Evolutionary conservation across 2,888 invertebrate species (phyloP), one percentile per base, ranked within the genome.

Genomic region (Drepana falcataria): DNA sequence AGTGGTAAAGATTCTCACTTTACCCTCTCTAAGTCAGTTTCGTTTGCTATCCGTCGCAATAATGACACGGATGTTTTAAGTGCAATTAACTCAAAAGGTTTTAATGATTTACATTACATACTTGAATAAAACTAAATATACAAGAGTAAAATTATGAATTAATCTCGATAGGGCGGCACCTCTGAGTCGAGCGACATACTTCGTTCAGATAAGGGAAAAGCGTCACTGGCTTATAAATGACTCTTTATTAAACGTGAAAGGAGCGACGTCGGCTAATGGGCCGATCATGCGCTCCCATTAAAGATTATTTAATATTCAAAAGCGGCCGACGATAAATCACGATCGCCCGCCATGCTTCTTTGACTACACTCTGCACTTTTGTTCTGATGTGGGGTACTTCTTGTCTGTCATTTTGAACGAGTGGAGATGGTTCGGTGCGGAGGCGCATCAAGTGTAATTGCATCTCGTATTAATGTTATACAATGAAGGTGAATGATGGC

Each of bases 301-400:
- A 88, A 88, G 85, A 91, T 91, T 91, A 91, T 91, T 91, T 90
- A 91, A 91, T 91, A 91, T 91, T 91, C 91, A 91, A 91, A 91
- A 90, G 89, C 84, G 77, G 74, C 87, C 85, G 81, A 76, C 83
- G 79, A 91, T 91, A 91, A 91, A 91, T 91, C 91, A 88, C 87
- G 87, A 81, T 79, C 81, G 81, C 81, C 84, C 86, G 84, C 90
- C 86, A 84, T 85, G 87, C 80, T 85, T 81, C 87, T 86, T 85
- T 74, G 79, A 81, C 85, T 83, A 77, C 81, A 82, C 85, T 82
- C 83, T 83, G 84, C 87, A 88, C 87, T 88, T 87, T 87, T 87
- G 85, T 82, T 71, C 78, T 68, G 73, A 77, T 74, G 66, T 75
- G 71, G 53, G 52, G 47, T 56, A 35, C 48, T 53, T 51, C 54